Base-by-base conservation (phyloP, 2,888 invertebrate species). In the Agonopterix arenella region DNA sequence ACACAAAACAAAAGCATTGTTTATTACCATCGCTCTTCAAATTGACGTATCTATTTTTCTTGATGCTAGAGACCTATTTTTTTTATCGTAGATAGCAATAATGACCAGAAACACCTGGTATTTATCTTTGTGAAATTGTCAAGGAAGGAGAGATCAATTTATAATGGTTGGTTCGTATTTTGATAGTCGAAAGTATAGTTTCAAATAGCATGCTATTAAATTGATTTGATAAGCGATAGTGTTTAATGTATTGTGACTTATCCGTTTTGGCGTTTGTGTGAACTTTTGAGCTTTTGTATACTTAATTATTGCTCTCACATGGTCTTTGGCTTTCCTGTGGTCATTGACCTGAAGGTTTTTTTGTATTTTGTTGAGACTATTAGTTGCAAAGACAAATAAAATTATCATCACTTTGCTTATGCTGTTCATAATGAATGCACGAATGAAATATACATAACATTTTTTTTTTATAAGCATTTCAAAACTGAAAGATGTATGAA, bases 31-130 rank as follows among this genome's bases (percentile, higher is more conserved):
- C 64, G 57, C 52, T 56, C 51, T 53, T 52, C 46, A 56, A 56
- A 68, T 64, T 73, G 75, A 73, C 73, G 67, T 63, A 60, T 68
- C 73, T 68, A 74, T 75, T 67, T 66, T 67, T 74, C 72, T 69
- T 60, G 55, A 28, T 7, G 54, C 57, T 56, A 57, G 59, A 60
- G 63, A 59, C 59, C 61, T 63, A 64, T 72, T 67, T 70, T 67
- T 70, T 66, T 59, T 69, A 62, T 62, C 68, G 60, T 45, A 69
- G 65, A 70, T 67, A 66, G 50, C 10, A 13, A 11, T 43, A 43
- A 13, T 8, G 8, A 11, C 13, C 11, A 11, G n/a, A 43, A 43
- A 11, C 2, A n/a, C 43, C 43, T 8, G 43, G 9, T 13, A 11
- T 43, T 43, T 28, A 28, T 43, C 43, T 40, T 40, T 40, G 40